Evolutionary conservation across 2,113 vertebrate genomes (phyloP).

Genomic region (Onychorhynchus coronatus): DNA sequence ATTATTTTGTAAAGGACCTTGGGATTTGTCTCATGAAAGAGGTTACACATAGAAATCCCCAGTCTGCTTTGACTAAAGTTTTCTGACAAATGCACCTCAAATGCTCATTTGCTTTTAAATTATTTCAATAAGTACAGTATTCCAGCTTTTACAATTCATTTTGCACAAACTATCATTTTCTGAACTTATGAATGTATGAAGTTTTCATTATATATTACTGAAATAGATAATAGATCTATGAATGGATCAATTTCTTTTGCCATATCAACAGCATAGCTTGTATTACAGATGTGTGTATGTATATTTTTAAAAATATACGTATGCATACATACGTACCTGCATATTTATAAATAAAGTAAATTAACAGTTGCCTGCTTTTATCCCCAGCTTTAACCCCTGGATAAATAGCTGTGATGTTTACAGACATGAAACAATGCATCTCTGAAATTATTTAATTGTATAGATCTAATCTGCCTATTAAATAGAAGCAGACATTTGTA

Average conservation of each 20-base stretch:
- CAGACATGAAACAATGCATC: neutral
- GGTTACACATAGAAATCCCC: neutral
- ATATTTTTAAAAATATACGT: neutral
- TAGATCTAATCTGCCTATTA: neutral
- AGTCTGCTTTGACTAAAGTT: neutral
- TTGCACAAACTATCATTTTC: neutral
- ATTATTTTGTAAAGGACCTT: conserved; percentile 18
- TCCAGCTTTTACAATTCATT: neutral
- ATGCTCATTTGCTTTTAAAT: neutral
- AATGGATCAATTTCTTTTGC: neutral
- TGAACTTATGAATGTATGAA: neutral
- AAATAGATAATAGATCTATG: neutral
- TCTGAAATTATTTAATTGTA: neutral
- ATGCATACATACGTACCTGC: neutral
- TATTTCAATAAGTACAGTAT: neutral
- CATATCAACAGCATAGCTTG: neutral
- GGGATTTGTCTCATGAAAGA: neutral
- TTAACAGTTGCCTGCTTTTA: neutral
- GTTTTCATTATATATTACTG: neutral
- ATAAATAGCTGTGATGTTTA: neutral
- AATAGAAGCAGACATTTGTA: neutral
- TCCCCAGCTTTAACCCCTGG: neutral
- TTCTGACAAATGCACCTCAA: neutral
- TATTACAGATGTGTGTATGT: neutral
- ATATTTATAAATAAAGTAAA: neutral